phyloP scores from a whole-genome alignment of 2,888 invertebrate species.

The Timema podura region DNA sequence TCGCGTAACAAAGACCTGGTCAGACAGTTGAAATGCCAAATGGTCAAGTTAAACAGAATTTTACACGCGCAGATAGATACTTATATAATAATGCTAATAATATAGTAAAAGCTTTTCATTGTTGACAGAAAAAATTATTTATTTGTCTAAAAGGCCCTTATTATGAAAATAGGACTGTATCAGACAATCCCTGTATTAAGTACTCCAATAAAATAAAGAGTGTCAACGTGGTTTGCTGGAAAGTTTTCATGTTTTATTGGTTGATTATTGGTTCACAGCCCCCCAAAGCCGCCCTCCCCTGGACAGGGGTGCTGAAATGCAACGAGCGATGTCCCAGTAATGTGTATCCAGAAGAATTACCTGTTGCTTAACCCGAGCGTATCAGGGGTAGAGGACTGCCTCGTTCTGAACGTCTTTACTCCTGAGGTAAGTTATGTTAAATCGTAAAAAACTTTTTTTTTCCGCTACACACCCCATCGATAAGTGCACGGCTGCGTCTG shows the following conservation, averaged over 20 bases:
- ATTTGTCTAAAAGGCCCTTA: no score
- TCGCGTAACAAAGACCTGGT: no score
- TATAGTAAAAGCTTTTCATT: no score
- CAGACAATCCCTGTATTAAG: no score
- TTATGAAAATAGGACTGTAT: no score
- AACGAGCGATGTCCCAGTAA: constrained; percentile 38
- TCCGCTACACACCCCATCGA: not conserved
- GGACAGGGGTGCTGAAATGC: constrained; percentile 40
- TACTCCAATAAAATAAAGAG: no score
- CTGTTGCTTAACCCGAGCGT: constrained; percentile 37
- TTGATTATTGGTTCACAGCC: constrained; percentile 9
- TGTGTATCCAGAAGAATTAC: constrained; percentile 49
- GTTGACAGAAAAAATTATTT: no score
- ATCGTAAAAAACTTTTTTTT: not conserved
- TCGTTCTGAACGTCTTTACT: constrained; percentile 50
- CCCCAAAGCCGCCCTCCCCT: constrained; percentile 27
- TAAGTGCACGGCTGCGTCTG: not conserved
- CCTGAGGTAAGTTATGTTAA: constrained; percentile 42
- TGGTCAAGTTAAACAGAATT: no score
- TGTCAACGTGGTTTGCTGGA: no score
- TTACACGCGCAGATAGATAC: no score
- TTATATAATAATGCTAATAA: no score
- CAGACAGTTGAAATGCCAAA: no score
- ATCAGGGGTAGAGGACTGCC: constrained; percentile 49
- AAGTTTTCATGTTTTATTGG: not conserved